These are phyloP conservation scores for Cyanoliseus patagonus DNA, from an alignment of 2,113 vertebrate species.

Conservation along the genomic window DNA sequence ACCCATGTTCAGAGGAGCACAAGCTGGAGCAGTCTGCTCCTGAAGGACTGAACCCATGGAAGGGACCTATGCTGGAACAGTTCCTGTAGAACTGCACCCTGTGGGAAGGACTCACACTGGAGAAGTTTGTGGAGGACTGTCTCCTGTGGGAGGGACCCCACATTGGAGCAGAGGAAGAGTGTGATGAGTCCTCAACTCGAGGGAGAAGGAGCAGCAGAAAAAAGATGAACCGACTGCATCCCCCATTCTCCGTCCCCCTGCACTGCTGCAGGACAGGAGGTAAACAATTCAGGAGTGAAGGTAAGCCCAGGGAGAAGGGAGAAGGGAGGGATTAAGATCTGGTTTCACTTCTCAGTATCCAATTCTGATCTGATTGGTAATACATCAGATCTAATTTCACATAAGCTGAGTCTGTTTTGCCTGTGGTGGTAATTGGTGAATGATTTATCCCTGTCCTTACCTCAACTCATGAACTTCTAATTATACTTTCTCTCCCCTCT, in stretches of 20 bases:
- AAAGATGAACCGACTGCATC: neutral
- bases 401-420: neutral
- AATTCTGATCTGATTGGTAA: neutral
- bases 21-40: neutral
- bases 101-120: neutral
- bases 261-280: neutral
- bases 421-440: neutral
- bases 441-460: neutral
- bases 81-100: neutral
- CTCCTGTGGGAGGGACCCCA: neutral
- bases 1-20: no score
- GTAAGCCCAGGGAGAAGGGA: neutral
- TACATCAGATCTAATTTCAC: neutral
- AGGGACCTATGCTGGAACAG: neutral
- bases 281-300: neutral
- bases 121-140: neutral
- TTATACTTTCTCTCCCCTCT: neutral
- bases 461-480: neutral
- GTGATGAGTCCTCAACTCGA: neutral
- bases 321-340: neutral
- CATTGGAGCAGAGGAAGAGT: neutral
- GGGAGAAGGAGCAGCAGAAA: neutral
- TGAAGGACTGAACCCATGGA: neutral
- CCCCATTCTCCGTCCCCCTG: neutral
- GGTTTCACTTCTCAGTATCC: neutral